phyloP scores from a whole-genome alignment of 2,888 invertebrate genomes.

The Laothoe populi region DNA sequence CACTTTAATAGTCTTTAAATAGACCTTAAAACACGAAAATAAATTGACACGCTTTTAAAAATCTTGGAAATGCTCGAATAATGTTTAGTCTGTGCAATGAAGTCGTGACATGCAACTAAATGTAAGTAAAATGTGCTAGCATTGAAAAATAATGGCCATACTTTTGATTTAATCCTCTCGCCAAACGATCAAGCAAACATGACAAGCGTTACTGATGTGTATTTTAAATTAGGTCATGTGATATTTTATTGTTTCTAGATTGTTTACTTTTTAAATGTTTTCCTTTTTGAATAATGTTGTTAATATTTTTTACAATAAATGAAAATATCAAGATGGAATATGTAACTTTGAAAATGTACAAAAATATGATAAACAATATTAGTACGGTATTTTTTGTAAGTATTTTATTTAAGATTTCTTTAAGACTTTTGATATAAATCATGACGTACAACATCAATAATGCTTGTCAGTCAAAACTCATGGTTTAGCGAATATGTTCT shows the following conservation, averaged over 20 bases:
- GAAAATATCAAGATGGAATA: too few relatives aligned
- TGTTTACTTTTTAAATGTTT: neutral
- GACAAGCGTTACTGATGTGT: constrained; percentile 11
- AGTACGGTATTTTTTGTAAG: neutral
- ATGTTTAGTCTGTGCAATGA: neutral
- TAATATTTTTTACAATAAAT: too few relatives aligned
- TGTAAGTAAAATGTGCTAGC: constrained; percentile 12
- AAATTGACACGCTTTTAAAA: neutral
- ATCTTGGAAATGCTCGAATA: neutral
- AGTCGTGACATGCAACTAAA: neutral
- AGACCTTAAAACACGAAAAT: too few relatives aligned
- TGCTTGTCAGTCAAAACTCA: constrained; percentile 18
- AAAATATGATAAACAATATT: too few relatives aligned
- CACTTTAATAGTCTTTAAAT: too few relatives aligned
- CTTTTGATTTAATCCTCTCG: neutral
- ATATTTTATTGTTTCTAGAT: neutral
- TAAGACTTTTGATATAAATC: neutral
- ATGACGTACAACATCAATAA: neutral
- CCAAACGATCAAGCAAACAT: constrained; percentile 10
- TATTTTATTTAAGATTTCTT: neutral
- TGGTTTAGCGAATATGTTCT: neutral
- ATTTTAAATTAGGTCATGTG: neutral
- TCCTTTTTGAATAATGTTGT: neutral
- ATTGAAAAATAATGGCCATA: neutral
- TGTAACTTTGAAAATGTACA: too few relatives aligned